Evolutionary conservation across 2,113 vertebrate genomes (phyloP).

Genomic region (Monarcha castaneiventris): DNA sequence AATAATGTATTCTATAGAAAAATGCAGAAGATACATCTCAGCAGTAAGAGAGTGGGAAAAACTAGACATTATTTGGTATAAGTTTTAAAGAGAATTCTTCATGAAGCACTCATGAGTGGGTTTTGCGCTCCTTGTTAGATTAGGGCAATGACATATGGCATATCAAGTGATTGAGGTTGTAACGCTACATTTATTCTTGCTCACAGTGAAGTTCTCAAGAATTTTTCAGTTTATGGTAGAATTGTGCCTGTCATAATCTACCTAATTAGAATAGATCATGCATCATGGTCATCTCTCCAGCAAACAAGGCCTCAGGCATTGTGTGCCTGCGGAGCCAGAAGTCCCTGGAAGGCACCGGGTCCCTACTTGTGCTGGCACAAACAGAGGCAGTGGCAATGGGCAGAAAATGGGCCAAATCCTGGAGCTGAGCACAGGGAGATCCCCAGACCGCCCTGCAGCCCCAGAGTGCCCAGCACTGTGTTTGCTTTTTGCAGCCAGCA

Average conservation of each 20-base stretch:
- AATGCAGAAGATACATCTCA: neutral
- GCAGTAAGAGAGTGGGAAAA: neutral
- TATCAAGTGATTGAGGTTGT: neutral
- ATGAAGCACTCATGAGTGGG: neutral
- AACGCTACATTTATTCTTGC: neutral
- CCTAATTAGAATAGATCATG: neutral
- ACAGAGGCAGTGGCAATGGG: accelerated
- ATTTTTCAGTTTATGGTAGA: neutral
- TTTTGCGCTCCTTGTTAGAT: neutral
- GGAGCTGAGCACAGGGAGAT: accelerated
- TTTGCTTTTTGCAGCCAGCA: accelerated
- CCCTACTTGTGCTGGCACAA: neutral
- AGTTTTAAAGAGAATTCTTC: neutral
- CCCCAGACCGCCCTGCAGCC: neutral
- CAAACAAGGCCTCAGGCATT: neutral
- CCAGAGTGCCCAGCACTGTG: accelerated
- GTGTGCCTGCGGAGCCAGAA: neutral
- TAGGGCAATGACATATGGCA: neutral
- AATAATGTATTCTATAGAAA: neutral
- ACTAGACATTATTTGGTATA: neutral
- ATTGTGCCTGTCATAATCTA: neutral
- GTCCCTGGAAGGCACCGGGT: neutral
- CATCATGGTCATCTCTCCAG: neutral
- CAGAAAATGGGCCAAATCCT: too few relatives aligned
- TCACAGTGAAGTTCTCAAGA: neutral